phyloP scores from a whole-genome alignment of 1,140 invertebrate species.

The Drosophila ogumai region DNA sequence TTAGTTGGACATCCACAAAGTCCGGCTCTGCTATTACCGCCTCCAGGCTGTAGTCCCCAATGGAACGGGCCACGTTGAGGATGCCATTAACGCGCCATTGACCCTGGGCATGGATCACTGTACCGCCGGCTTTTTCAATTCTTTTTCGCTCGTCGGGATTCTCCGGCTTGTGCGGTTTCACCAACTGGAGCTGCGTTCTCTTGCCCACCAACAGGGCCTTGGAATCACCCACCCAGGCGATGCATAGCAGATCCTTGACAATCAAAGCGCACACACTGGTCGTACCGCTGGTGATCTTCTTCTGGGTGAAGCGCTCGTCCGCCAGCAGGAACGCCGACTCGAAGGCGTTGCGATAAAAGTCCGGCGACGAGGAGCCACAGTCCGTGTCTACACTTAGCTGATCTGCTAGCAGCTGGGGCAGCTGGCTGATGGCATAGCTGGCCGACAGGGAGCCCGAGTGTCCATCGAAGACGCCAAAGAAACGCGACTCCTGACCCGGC shows the following conservation, averaged over 20 bases:
- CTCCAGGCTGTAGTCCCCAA: constrained; percentile 74
- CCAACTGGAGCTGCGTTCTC: constrained; percentile 86
- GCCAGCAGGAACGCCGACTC: constrained; percentile 89
- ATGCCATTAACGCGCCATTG: constrained; percentile 83
- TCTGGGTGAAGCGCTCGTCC: constrained; percentile 92
- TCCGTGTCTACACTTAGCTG: constrained; percentile 86
- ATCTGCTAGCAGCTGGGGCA: constrained; percentile 94
- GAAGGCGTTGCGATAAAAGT: constrained; percentile 88
- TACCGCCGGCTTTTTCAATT: constrained; percentile 68
- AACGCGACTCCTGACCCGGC: constrained; percentile 85
- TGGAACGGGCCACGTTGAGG: constrained; percentile 81
- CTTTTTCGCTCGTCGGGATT: constrained; percentile 65
- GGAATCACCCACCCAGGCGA: constrained; percentile 97
- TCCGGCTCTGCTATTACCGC: constrained; percentile 95
- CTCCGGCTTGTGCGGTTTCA: constrained; percentile 94
- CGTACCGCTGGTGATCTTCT: constrained; percentile 90
- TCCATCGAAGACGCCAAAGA: constrained; percentile 98
- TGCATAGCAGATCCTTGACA: constrained; percentile 88
- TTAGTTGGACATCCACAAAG: constrained; percentile 89
- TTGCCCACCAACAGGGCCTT: constrained; percentile 93
- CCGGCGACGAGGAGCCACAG: constrained; percentile 7
- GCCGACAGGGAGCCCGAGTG: constrained; percentile 97
- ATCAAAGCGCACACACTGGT: constrained; percentile 91
- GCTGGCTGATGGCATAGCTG: constrained; percentile 93
- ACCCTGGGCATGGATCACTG: constrained; percentile 73